Evolutionary conservation across 2,797 vertebrate genomes (phyloP).

Genomic region (Dermochelys coriacea): DNA sequence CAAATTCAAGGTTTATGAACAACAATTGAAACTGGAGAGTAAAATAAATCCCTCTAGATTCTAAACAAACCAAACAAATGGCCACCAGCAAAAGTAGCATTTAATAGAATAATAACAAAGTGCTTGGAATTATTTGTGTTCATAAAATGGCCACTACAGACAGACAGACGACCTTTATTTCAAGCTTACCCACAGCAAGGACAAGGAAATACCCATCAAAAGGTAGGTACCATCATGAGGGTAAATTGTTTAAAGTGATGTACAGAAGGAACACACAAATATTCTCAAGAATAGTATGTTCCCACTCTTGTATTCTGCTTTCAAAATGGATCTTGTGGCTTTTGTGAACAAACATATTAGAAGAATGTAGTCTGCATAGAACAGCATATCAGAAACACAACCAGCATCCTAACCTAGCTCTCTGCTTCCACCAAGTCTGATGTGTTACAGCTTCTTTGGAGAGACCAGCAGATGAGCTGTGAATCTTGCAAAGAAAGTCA

Average conservation of each 20-base stretch:
- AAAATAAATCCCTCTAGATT: not conserved
- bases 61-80: not conserved
- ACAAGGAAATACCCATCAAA: conserved; percentile 2
- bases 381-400: not conserved
- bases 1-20: not conserved
- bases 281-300: not conserved
- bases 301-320: not conserved
- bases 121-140: conserved; percentile 30
- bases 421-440: not conserved
- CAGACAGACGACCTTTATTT: conserved; percentile 9
- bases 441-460: not conserved
- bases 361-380: not conserved
- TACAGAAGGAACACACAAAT: not conserved
- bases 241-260: not conserved
- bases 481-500: not conserved
- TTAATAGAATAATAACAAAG: not conserved
- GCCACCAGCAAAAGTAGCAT: not conserved
- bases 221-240: not conserved
- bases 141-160: conserved; percentile 6
- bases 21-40: not conserved
- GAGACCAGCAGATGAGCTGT: not conserved
- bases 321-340: not conserved
- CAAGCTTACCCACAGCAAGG: not conserved
- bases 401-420: not conserved
- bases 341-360: not conserved